Conservation (phyloP, 2,113 vertebrate genomes). For the Callaeas wilsoni region DNA sequence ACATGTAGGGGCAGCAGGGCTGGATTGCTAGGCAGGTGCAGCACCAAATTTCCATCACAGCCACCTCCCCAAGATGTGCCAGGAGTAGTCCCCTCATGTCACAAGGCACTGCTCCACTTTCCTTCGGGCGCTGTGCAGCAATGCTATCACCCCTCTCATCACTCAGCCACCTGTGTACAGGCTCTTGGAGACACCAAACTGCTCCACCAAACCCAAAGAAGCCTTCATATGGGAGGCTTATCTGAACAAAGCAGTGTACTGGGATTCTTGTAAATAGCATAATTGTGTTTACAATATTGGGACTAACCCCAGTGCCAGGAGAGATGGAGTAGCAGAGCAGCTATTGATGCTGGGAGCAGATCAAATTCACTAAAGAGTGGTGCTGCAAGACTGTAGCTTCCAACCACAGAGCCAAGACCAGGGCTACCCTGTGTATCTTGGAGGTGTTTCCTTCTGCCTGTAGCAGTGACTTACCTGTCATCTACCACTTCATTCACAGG, state of each 20-base stretch:
- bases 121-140: neutral
- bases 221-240: neutral
- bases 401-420: neutral
- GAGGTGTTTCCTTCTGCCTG: neutral
- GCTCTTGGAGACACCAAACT: neutral
- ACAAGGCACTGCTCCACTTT: too few relatives aligned
- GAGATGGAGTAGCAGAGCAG: neutral
- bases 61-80: accelerated
- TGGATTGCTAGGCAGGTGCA: accelerated
- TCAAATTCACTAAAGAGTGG: neutral
- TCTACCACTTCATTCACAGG: neutral
- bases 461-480: neutral
- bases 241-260: neutral
- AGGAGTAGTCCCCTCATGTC: neutral
- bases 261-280: neutral
- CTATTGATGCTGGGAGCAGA: neutral
- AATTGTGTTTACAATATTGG: neutral
- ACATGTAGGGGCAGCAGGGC: accelerated
- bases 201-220: neutral
- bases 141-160: accelerated
- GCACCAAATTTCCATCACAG: neutral
- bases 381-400: neutral
- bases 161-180: neutral
- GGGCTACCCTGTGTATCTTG: accelerated
- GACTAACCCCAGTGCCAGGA: neutral